Evolutionary conservation across 2,888 invertebrate species (phyloP), one percentile per base, ranked within the genome.

Genomic region (Pandemis heparana): DNA sequence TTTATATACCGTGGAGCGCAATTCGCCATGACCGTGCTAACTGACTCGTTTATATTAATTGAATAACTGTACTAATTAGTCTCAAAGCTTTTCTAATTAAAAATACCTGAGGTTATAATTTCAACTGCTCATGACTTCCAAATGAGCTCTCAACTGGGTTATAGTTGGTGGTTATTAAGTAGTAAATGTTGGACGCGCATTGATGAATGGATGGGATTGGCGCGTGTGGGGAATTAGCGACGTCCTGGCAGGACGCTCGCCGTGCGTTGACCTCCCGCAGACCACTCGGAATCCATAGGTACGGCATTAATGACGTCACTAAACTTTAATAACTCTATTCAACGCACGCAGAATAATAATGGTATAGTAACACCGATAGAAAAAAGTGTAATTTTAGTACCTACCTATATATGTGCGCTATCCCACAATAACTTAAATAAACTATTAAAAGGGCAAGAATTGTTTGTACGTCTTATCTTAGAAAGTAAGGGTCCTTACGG

Each of bases 191-290:
- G 76, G 77, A 65, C 68, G 76, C 77, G 75, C 79, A 79, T 79
- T 79, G 79, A 80, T 78, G 77, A 80, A 78, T 76, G 68, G 62
- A 66, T 79, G 83, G 83, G 83, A 82, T 83, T 80, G 84, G 84
- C 89, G 88, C 88, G 90, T 90, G 89, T 84, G 85, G 86, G 87
- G 91, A 91, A 92, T 91, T 90, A 91, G 87, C 84, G 85, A 87
- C 89, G 89, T 92, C 92, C 92, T 92, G 91, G 81, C 89, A 88
- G 90, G 89, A 90, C 88, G 87, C 79, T 80, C 83, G 83, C 80
- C 85, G 92, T 87, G 77, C 92, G 83, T 89, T 92, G 90, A 91
- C 90, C 90, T 80, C 76, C 38, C 65, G 9, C 39, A 61, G 14
- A n/a, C 67, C 67, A 67, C 79, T 76, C 59, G 63, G 68, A 63